A percentile compares a stretch with the other conserved stretches of the same genome.
These are phyloP conservation scores for Trachurus trachurus DNA, from an alignment of 2,797 vertebrate species.

Conservation along the genomic window DNA sequence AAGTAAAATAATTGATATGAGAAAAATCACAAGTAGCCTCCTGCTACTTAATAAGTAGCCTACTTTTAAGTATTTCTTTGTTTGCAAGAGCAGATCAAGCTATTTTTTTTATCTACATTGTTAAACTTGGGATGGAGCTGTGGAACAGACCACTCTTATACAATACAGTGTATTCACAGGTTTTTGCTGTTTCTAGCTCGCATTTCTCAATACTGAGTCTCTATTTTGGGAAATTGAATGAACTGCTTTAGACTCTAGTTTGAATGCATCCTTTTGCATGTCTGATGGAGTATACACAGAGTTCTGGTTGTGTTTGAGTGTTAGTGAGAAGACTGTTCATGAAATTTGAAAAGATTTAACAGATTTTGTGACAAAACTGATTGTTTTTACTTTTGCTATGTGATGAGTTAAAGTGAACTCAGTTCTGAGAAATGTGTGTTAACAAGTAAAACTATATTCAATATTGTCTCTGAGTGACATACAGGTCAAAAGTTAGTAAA, in stretches of 20 bases:
- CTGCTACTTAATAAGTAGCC: background rate
- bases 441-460: background rate
- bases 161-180: background rate
- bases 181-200: background rate
- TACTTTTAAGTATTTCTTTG: background rate
- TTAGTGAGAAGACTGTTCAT: too few relatives aligned
- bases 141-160: background rate
- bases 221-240: background rate
- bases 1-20: background rate
- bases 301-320: too few relatives aligned
- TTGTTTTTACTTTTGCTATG: too few relatives aligned
- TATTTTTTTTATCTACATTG: background rate
- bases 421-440: background rate
- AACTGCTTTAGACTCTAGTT: too few relatives aligned
- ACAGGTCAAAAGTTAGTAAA: background rate
- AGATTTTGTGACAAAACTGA: too few relatives aligned
- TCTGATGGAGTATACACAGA: too few relatives aligned
- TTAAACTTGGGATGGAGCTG: background rate
- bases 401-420: background rate
- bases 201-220: background rate
- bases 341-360: too few relatives aligned
- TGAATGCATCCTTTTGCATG: too few relatives aligned
- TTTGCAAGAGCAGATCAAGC: background rate
- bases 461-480: background rate
- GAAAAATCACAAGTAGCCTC: background rate